Evolutionary conservation across 2,113 vertebrate genomes (phyloP).

Genomic region (Lophius piscatorius): DNA sequence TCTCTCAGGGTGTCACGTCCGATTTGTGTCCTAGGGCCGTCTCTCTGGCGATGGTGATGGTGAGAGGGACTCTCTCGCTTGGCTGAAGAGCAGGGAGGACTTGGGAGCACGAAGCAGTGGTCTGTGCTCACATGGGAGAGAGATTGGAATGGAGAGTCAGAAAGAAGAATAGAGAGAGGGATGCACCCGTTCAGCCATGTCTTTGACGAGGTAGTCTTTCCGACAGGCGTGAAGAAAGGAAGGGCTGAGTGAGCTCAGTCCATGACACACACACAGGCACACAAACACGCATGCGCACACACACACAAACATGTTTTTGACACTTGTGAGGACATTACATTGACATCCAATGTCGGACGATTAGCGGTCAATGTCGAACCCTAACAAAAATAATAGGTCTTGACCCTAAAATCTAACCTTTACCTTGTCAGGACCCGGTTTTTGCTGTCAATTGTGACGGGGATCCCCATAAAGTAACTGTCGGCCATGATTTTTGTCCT

Average conservation of each 20-base stretch:
- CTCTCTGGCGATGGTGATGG: conserved; percentile 60
- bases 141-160: conserved; percentile 1
- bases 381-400: not conserved
- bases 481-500: conserved; percentile 20
- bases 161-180: conserved; percentile 33
- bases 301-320: conserved; percentile 33
- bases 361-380: conserved; percentile 5
- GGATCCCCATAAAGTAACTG: not conserved
- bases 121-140: conserved; percentile 52
- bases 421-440: not conserved
- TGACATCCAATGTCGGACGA: conserved; percentile 19
- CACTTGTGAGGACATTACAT: conserved; percentile 37
- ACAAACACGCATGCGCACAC: conserved; percentile 20
- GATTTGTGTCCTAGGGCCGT: conserved; percentile 72
- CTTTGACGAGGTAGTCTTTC: conserved; percentile 77
- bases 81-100: conserved; percentile 69
- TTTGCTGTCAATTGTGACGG: not conserved
- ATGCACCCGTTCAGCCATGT: conserved; percentile 69
- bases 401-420: not conserved
- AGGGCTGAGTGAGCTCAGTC: conserved; percentile 68
- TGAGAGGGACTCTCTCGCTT: conserved; percentile 66
- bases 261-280: conserved; percentile 25
- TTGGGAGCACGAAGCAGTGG: conserved; percentile 48
- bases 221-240: conserved; percentile 76
- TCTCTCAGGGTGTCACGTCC: conserved; percentile 71